phyloP scores from a whole-genome alignment of 2,113 vertebrate species.

The Aphyosemion australe region DNA sequence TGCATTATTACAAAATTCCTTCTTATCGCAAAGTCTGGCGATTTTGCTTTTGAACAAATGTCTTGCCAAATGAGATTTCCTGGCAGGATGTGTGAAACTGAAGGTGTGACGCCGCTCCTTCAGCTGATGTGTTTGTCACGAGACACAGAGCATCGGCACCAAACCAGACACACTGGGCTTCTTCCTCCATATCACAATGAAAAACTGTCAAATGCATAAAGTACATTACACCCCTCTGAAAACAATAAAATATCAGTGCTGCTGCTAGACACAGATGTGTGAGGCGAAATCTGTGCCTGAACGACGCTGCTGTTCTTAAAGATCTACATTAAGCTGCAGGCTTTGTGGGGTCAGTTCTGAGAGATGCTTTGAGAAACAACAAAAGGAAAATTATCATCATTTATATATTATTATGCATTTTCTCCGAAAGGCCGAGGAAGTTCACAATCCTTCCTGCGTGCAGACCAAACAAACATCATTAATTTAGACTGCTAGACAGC shows the following conservation, averaged over 20 bases:
- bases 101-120: constrained; percentile 38
- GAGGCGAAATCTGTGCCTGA: constrained; percentile 20
- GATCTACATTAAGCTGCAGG: constrained; percentile 43
- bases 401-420: constrained; percentile 4
- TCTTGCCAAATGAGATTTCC: constrained; percentile 28
- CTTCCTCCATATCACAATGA: constrained; percentile 8
- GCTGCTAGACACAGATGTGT: constrained; percentile 9
- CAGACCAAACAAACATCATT: constrained; percentile 46
- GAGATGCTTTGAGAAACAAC: neutral
- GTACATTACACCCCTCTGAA: neutral
- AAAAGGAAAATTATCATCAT: constrained; percentile 35
- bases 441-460: constrained; percentile 27
- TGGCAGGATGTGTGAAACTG: constrained; percentile 36
- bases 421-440: constrained; percentile 42
- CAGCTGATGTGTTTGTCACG: constrained; percentile 6
- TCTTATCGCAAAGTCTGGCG: neutral
- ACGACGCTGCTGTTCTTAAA: constrained; percentile 11
- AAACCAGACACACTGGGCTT: constrained; percentile 42
- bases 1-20: neutral
- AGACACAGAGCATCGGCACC: constrained; percentile 31
- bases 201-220: constrained; percentile 24
- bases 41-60: constrained; percentile 34
- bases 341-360: constrained; percentile 28
- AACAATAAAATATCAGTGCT: constrained; percentile 1
- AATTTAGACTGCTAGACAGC: constrained; percentile 32